Percentiles rank a stretch among this genome's conserved stretches.
Conservation (phyloP, 2,113 vertebrate species). For the Hystrix cristata region DNA sequence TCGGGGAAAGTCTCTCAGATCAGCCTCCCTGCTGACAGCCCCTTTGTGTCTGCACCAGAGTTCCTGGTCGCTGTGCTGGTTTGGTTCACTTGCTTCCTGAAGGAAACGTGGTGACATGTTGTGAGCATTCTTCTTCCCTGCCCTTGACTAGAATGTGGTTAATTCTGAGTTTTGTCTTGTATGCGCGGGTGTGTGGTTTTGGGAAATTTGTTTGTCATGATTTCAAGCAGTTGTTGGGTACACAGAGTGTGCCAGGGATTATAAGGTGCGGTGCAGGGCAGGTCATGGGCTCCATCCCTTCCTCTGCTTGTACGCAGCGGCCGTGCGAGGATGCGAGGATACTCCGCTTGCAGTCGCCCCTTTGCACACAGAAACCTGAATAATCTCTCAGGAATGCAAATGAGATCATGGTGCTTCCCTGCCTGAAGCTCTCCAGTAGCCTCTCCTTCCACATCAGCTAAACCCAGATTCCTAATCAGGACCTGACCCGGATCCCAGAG, state of each 20-base stretch:
- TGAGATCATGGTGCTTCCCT: slow-evolving; percentile 2
- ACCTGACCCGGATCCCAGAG: not conserved
- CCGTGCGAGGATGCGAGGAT: fast-evolving
- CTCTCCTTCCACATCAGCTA: not conserved
- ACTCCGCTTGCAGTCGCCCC: not conserved
- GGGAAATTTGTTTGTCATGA: not conserved
- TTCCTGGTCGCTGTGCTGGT: not conserved
- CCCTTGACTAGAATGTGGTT: not conserved
- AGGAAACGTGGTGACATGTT: not conserved
- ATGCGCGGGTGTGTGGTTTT: not conserved
- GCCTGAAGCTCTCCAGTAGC: not conserved
- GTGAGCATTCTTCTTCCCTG: not conserved
- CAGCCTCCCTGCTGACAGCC: not conserved
- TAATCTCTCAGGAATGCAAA: slow-evolving; percentile 50
- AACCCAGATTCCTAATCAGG: not conserved
- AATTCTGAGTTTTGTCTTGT: not conserved
- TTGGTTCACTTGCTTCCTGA: not conserved
- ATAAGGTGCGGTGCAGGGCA: not conserved
- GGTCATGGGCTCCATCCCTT: not conserved
- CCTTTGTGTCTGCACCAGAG: not conserved
- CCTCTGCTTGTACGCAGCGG: fast-evolving
- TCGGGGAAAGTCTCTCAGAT: not conserved
- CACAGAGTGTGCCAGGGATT: fast-evolving
- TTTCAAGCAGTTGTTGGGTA: not conserved
- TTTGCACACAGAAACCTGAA: slow-evolving; percentile 16